Evolutionary conservation across 1,140 invertebrate species (phyloP), one percentile per base, ranked within the genome.

Genomic region (Drosophila hydei): DNA sequence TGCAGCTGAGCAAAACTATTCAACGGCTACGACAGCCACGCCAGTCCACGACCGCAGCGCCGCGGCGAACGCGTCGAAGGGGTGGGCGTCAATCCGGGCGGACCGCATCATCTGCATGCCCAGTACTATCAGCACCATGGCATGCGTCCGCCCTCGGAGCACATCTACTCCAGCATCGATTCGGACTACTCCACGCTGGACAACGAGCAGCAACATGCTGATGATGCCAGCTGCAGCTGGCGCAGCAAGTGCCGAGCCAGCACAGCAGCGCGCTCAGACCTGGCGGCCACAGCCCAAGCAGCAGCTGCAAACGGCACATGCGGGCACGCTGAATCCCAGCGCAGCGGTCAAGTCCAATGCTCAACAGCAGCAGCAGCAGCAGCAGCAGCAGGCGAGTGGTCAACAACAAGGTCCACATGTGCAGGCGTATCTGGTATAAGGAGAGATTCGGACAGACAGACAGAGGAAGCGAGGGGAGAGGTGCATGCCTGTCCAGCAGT

Each of bases 151-250:
- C 92, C 95, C 16, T 96, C 95, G 47, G 96, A 96, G 91, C 96
- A 96, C 91, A 96, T 97, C 77, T 97, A 97, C 90, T 96, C 95
- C 55, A 96, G 95, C 81, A 96, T 97, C 91, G 96, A 96, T 91
- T 96, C 96, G 43, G 96, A 96, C 91, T 96, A 97, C 63, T 90
- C 91, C 36, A 91, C 91, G 16, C 65, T 91, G 68, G 91, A 92
- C 52, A 91, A 91, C 60, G 91, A 91, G 70, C 84, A 91, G 67
- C 81, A 90, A n/a, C 72, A 79, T 91, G 73, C 84, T 91, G 60
- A 91, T 90, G 90, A 79, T 75, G 61, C 76, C 88, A 27, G 60
- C 68, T 0, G 54, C 55, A 16, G 72, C 52, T 1, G 50, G 30
- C n/a, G 43, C 47, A 19, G 47, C 42, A 12, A 59, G 51, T 8